These are phyloP conservation scores for Pollenia labialis DNA, from an alignment of 2,888 invertebrate genomes.

Conservation along the genomic window DNA sequence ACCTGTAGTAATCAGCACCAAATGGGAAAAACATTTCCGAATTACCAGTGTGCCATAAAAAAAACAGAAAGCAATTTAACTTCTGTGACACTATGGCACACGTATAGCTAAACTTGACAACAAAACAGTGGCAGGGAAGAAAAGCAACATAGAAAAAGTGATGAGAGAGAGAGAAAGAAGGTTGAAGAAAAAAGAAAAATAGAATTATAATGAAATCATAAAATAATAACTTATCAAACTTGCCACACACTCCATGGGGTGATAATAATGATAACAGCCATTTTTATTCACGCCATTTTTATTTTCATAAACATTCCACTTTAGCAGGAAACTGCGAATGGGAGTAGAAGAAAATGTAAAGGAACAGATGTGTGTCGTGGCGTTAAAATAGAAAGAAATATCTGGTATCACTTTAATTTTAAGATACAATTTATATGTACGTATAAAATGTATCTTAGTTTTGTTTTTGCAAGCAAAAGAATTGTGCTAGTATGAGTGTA, in stretches of 20 bases:
- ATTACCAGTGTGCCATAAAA: constrained; percentile 55
- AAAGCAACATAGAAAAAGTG: neutral
- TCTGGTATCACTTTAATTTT: neutral
- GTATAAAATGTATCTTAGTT: constrained; percentile 6
- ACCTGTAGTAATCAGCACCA: constrained; percentile 16
- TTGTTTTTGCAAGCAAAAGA: neutral
- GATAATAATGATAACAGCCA: constrained; percentile 71
- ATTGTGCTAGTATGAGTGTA: neutral
- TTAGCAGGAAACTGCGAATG: constrained; percentile 12
- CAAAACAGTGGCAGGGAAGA: neutral
- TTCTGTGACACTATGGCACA: constrained; percentile 31
- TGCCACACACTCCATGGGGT: constrained; percentile 58
- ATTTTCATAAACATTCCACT: constrained; percentile 39
- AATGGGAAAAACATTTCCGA: constrained; percentile 51
- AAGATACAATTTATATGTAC: constrained; percentile 26
- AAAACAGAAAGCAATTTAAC: constrained; percentile 60
- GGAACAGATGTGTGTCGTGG: neutral
- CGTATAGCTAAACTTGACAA: neutral
- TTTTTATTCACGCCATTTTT: constrained; percentile 71
- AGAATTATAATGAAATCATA: constrained; percentile 61
- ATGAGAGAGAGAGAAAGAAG: neutral
- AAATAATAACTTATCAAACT: constrained; percentile 61
- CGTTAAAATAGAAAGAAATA: neutral
- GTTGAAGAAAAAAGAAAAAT: neutral
- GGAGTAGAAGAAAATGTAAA: constrained; percentile 2